A percentile compares a stretch with the other conserved stretches of the same genome.
Evolutionary conservation across 35 echinoderm and acorn worm genomes (phyloP).

Genomic region (Apostichopus parvimensis): DNA sequence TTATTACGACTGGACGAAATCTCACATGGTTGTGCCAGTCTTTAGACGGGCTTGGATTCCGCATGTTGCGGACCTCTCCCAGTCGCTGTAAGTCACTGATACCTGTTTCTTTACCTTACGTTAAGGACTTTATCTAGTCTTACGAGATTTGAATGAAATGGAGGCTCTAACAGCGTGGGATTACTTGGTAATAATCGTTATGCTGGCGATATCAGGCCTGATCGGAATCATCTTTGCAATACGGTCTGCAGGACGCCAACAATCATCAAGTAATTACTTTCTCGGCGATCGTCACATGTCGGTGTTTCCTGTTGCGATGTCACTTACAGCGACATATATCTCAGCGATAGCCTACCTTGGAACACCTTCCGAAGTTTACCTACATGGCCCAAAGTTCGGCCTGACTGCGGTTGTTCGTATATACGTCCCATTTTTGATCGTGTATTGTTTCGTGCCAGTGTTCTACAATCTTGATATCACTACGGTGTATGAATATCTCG

Average conservation of each 20-base stretch:
- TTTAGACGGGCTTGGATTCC: too few species aligned
- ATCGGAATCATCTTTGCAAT: background rate
- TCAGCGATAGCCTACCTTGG: conserved; percentile 30
- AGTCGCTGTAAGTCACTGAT: too few species aligned
- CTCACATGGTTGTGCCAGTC: too few species aligned
- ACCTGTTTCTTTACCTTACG: too few species aligned
- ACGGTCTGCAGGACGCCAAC: background rate
- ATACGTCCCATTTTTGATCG: background rate
- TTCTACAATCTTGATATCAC: conserved; percentile 35
- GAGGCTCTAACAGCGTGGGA: background rate
- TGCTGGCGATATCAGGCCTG: background rate
- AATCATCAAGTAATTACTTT: conserved; percentile 14
- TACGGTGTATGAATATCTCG: conserved; percentile 35
- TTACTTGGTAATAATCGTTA: background rate
- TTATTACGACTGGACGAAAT: too few species aligned
- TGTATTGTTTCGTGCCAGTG: conserved; percentile 26
- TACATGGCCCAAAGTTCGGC: background rate
- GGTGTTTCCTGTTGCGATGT: background rate
- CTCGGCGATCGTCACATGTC: background rate
- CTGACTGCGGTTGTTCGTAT: background rate
- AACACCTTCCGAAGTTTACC: conserved; percentile 20
- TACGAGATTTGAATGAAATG: background rate
- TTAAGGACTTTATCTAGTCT: too few species aligned
- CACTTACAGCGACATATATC: background rate
- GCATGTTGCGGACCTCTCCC: too few species aligned